Base-by-base conservation (phyloP, 2,888 invertebrate species). In the Lochmaea capreae region DNA sequence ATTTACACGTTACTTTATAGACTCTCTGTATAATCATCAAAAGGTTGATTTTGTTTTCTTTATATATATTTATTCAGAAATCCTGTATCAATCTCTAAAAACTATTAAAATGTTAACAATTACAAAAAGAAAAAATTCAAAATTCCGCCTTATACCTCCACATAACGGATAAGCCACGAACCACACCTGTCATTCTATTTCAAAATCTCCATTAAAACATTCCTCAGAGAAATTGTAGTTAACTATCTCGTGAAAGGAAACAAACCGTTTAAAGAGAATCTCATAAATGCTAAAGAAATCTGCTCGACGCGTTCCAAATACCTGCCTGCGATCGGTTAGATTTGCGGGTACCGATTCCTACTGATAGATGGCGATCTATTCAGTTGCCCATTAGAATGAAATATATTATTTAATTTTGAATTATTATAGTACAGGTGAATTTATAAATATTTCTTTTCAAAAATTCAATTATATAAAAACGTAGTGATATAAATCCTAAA, bases 321-420 rank as follows among this genome's bases (percentile, higher is more conserved):
- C 79, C 80, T 83, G 81, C 72, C 77, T 77, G 77, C 71, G 78
- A 75, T 75, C 76, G 77, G 79, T 80, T 79, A 73, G 75, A 65
- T 71, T 62, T 58, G 79, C 82, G 80, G 81, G 83, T 85, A 78
- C 80, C 75, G 81, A 81, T 79, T 73, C 79, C 79, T 79, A 75
- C 82, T 82, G 81, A 81, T 79, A 85, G 85, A 83, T 84, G 85
- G 84, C 84, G 79, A 69, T 39, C 57, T 52, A 58, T 39, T 61
- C 18, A 49, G 58, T 59, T 9, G 39, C 58, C 14, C 59, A 2
- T 59, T 58, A n/a, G n/a, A 16, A 11, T 10, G 1, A 43, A 68
- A 69, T 58, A n/a, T n/a, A n/a, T n/a, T n/a, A 75, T 63, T 57
- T 72, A 74, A 76, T 46, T 65, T 49, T 12, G 5, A 46, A 46